A percentile compares a stretch with the other conserved stretches of the same genome.
Conservation (phyloP, 2,113 vertebrate species). For the Macrotis lagotis region DNA sequence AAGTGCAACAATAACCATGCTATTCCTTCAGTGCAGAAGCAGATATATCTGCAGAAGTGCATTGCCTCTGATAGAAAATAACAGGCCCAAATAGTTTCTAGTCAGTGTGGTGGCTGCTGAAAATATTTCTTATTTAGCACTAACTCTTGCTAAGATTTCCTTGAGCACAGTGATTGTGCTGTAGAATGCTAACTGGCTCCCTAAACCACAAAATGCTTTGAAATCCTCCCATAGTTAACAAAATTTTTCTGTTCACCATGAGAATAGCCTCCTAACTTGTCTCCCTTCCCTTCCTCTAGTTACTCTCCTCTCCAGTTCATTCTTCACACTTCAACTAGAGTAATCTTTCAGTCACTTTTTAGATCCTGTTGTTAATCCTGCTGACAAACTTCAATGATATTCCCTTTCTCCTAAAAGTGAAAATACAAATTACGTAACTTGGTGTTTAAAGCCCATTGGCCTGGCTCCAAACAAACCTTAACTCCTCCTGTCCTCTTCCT, state of each 20-base stretch:
- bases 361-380: background rate
- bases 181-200: background rate
- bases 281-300: background rate
- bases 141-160: background rate
- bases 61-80: background rate
- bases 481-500: background rate
- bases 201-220: background rate
- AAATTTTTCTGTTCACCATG: background rate
- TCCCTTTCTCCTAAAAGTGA: background rate
- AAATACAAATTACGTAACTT: background rate
- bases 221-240: background rate
- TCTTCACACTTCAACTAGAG: background rate
- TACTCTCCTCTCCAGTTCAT: background rate
- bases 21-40: constrained; percentile 29
- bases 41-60: background rate
- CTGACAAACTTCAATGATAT: background rate
- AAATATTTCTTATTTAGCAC: background rate
- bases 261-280: background rate
- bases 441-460: background rate
- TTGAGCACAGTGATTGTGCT: background rate
- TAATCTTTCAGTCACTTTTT: background rate
- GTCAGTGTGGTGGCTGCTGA: background rate
- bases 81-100: background rate
- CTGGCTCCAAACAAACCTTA: background rate
- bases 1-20: constrained; percentile 72